phyloP scores from a whole-genome alignment of 1,140 invertebrate genomes.

The Sitobion miscanthi region DNA sequence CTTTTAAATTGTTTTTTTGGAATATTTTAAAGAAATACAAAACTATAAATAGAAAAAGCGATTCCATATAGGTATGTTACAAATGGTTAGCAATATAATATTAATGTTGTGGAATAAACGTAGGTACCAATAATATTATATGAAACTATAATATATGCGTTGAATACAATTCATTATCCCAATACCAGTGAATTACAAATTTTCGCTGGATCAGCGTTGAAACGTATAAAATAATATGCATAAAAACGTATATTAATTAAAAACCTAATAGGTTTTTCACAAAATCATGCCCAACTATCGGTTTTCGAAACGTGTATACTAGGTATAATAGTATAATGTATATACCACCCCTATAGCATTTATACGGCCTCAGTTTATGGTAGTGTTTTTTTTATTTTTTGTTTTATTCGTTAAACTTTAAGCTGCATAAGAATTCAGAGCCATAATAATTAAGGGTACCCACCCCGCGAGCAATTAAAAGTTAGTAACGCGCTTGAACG shows the following conservation, averaged over 20 bases:
- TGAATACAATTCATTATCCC: neutral
- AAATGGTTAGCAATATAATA: neutral
- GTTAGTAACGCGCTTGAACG: slow-evolving; percentile 37
- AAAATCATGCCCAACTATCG: neutral
- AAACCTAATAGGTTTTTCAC: neutral
- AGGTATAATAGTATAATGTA: neutral
- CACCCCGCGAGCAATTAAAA: slow-evolving; percentile 1
- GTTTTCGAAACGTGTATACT: neutral
- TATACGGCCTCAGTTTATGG: neutral
- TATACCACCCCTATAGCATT: neutral
- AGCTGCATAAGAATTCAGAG: neutral
- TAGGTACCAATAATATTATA: neutral
- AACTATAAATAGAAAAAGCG: too few relatives aligned
- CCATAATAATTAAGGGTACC: slow-evolving; percentile 22
- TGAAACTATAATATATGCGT: neutral
- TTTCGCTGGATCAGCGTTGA: neutral
- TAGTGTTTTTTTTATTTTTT: neutral
- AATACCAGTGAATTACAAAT: neutral
- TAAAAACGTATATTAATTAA: neutral
- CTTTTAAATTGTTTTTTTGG: neutral
- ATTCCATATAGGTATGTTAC: too few relatives aligned
- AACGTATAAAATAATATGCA: neutral
- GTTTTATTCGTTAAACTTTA: slow-evolving; percentile 26
- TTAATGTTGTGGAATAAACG: neutral
- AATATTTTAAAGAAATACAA: neutral